Base-by-base conservation (phyloP, 2,888 invertebrate species). In the Sphaerophoria taeniata region DNA sequence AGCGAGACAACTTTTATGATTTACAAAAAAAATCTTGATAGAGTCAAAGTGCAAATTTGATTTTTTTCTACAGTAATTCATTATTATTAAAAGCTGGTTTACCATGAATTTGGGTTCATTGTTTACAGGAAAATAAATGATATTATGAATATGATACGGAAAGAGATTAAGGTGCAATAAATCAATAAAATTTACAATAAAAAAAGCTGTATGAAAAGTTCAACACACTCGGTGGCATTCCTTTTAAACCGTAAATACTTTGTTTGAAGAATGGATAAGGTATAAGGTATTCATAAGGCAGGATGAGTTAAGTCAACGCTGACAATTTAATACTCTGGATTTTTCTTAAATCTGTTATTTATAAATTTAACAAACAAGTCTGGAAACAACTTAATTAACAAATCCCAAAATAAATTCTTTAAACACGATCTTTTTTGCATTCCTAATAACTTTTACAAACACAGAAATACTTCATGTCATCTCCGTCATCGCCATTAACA, bases 401-500 rank as follows among this genome's bases (percentile, higher is more conserved):
- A 11, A 2, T 43, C 53, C 33, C 2, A 43, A 36, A 43, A 31
- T 45, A 0, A 61, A 14, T 61, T 45, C 7, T 43, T 2, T 43
- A 43, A 43, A 4, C 31, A 9, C n/a, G n/a, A n/a, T n/a, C n/a
- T n/a, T n/a, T 33, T n/a, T 7, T 45, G 9, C n/a, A 51, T 24
- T 67, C 24, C 11, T 51, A 51, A 67, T 51, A 67, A 67, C 65
- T 67, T 51, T 67, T 51, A 36, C 49, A 67, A 67, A 43, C 7
- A 43, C 39, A 11, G 11, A 36, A 6, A 36, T 7, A 36, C 4
- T 6, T 36, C 4, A 6, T 36, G 4, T 36, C 7, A 7, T 36
- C 5, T 36, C 36, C 7, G 36, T n/a, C n/a, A 36, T 36, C 36
- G 36, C 4, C 5, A 36, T 36, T 0, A 34, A 56, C 49, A 67